Conservation (phyloP, 1,140 invertebrate species). For the Leptinotarsa defecta region DNA sequence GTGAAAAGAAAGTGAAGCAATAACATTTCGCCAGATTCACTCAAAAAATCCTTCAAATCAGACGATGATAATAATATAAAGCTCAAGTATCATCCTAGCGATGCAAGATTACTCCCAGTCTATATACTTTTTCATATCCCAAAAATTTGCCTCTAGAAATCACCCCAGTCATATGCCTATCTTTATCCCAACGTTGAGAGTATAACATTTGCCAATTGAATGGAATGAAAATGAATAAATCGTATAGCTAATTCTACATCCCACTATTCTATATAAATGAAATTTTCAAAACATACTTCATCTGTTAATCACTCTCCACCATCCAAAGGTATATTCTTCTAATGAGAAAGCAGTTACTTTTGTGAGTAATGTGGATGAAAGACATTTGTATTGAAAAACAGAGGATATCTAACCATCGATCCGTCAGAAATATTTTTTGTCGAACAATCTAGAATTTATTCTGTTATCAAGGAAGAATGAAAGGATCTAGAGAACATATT, state of each 20-base stretch:
- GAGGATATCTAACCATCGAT: too few relatives aligned
- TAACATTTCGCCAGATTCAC: not conserved
- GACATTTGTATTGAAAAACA: too few relatives aligned
- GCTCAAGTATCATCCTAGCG: not conserved
- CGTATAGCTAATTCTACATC: slow-evolving; percentile 7
- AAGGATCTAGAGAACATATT: too few relatives aligned
- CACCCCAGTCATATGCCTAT: not conserved
- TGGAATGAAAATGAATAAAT: slow-evolving; percentile 18
- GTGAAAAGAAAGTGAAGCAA: too few relatives aligned
- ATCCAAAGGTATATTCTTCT: too few relatives aligned
- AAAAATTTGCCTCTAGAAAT: not conserved
- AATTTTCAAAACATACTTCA: not conserved
- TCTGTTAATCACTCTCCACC: not conserved
- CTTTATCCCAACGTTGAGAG: not conserved
- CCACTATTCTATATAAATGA: not conserved
- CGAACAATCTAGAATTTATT: too few relatives aligned
- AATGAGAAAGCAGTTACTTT: too few relatives aligned
- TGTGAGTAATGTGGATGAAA: too few relatives aligned
- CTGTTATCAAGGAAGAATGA: too few relatives aligned
- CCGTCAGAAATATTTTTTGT: too few relatives aligned
- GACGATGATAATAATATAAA: not conserved
- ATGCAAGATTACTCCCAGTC: not conserved
- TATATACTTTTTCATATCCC: not conserved
- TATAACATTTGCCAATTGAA: slow-evolving; percentile 10
- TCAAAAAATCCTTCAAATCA: not conserved